Percentiles rank a stretch among this genome's conserved stretches.
Evolutionary conservation across 2,888 invertebrate species (phyloP).

Genomic region (Pollenia amentaria): DNA sequence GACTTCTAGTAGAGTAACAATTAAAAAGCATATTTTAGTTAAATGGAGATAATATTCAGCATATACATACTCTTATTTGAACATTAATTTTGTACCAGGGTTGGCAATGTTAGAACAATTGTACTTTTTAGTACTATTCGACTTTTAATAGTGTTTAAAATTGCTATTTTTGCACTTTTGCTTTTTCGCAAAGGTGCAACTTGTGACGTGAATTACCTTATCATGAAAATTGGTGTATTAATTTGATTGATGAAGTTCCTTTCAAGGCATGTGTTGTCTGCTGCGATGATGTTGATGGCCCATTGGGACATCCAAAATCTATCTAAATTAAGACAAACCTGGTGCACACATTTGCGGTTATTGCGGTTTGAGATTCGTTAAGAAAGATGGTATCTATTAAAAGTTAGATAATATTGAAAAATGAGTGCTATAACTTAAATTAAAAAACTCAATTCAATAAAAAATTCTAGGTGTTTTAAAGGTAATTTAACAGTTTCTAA

Average conservation of each 20-base stretch:
- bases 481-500: no score
- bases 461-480: neutral
- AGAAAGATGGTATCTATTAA: conserved; percentile 86
- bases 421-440: conserved; percentile 25
- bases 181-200: no score
- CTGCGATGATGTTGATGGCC: conserved; percentile 98
- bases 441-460: conserved; percentile 27
- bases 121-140: no score
- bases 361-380: conserved; percentile 95
- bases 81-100: no score
- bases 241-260: conserved; percentile 94
- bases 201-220: no score
- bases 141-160: no score
- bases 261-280: conserved; percentile 93
- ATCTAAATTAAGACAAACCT: conserved; percentile 99
- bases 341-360: conserved; percentile 97
- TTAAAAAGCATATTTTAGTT: no score
- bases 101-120: no score
- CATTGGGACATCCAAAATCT: conserved; percentile 98
- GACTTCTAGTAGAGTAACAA: no score
- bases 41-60: no score
- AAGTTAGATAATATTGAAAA: conserved; percentile 17
- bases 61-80: no score
- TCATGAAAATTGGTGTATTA: conserved; percentile 94
- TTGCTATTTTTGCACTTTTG: no score